Conservation (phyloP, 2,113 vertebrate species). For the Hymenochirus boettgeri region DNA sequence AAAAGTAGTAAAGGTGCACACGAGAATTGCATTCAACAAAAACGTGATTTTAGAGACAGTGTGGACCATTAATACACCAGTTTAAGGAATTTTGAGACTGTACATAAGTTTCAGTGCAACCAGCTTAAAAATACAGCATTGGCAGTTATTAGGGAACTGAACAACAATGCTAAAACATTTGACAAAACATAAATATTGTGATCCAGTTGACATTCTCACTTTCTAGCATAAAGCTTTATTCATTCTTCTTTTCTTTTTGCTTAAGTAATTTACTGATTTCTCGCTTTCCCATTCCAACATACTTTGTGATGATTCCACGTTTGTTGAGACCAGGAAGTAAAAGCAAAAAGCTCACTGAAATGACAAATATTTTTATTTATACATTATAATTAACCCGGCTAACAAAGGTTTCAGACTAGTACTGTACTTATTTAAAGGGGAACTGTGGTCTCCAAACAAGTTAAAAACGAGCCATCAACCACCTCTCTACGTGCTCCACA, state of each 20-base stretch:
- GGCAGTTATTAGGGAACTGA: conserved; percentile 40
- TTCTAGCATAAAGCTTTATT: conserved; percentile 60
- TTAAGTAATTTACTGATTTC: conserved; percentile 97
- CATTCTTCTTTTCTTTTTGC: conserved; percentile 97
- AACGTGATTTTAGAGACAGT: too few relatives aligned
- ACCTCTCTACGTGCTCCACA: too few relatives aligned
- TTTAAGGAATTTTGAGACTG: conserved; percentile 36
- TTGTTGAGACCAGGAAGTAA: conserved; percentile 93
- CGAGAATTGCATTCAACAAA: too few relatives aligned
- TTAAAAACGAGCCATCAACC: too few relatives aligned
- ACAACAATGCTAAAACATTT: conserved; percentile 37
- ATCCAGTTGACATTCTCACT: conserved; percentile 20
- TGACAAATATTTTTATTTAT: conserved; percentile 13
- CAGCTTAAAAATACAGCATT: conserved; percentile 50
- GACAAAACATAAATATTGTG: conserved; percentile 41
- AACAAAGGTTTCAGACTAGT: too few relatives aligned
- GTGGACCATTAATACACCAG: conserved; percentile 49
- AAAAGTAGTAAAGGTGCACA: too few relatives aligned
- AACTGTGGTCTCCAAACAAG: too few relatives aligned
- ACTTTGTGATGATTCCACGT: conserved; percentile 87
- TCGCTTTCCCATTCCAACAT: conserved; percentile 86
- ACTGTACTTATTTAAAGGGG: too few relatives aligned
- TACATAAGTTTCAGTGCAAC: conserved; percentile 62
- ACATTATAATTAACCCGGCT: too few relatives aligned
- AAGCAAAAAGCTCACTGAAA: conserved; percentile 80